phyloP scores from a whole-genome alignment of 2,888 invertebrate species.

The Aromia moschata region DNA sequence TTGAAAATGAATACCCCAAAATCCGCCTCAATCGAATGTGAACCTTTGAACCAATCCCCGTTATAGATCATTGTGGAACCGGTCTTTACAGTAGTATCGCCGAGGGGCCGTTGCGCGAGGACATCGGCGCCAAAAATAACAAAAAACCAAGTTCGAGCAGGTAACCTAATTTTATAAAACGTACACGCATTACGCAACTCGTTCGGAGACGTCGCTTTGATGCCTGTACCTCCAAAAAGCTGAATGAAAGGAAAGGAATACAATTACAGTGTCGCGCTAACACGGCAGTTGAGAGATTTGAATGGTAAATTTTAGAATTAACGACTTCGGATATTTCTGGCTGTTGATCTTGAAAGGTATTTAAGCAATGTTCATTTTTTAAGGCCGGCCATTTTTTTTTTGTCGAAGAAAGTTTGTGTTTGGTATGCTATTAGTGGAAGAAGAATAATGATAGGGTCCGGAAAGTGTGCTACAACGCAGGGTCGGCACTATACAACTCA shows the following conservation, averaged over 20 bases:
- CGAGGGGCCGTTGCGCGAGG: conserved; percentile 32
- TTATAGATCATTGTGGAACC: no score
- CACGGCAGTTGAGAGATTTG: conserved; percentile 29
- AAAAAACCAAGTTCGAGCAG: conserved; percentile 37
- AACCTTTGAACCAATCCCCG: no score
- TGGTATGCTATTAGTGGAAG: no score
- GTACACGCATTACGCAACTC: conserved; percentile 20
- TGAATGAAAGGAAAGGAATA: conserved; percentile 38
- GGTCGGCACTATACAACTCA: no score
- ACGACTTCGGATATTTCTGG: background rate
- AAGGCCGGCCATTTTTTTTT: no score
- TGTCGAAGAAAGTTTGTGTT: no score
- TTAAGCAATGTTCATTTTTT: no score
- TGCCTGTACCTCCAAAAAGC: conserved; percentile 30
- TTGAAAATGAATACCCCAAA: no score
- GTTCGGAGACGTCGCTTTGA: conserved; percentile 18
- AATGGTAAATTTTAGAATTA: conserved; percentile 18
- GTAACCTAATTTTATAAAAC: conserved; percentile 42
- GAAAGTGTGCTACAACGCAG: no score
- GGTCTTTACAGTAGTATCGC: conserved; percentile 26
- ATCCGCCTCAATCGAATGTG: no score
- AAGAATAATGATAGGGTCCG: no score
- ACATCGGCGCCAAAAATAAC: conserved; percentile 49
- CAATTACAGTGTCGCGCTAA: conserved; percentile 16
- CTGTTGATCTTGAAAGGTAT: background rate